Conservation (phyloP, 2,888 invertebrate genomes). For the Scaptomyza caliginosa region DNA sequence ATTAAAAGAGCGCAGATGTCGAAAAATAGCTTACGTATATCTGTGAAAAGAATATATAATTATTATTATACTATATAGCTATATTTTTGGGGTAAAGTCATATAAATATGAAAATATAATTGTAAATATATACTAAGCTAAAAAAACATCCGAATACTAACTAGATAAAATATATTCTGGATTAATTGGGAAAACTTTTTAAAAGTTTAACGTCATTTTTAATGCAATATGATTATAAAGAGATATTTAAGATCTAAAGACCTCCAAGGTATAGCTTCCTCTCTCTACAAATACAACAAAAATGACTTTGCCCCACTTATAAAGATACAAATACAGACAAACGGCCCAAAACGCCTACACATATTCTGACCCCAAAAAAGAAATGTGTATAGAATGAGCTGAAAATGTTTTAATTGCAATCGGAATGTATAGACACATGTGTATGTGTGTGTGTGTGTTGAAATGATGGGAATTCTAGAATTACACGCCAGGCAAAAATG, state of each 20-base stretch:
- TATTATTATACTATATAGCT: not conserved
- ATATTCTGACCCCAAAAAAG: slow-evolving; percentile 59
- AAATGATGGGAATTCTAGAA: slow-evolving; percentile 69
- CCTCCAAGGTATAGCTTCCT: not conserved
- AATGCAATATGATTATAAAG: not conserved
- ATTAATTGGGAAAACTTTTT: no score
- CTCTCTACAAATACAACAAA: slow-evolving; percentile 42
- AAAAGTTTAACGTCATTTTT: not conserved
- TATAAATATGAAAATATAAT: no score
- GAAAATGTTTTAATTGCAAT: slow-evolving; percentile 66
- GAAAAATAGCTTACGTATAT: slow-evolving; percentile 21
- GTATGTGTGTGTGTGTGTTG: slow-evolving; percentile 41
- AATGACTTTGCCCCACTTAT: slow-evolving; percentile 70
- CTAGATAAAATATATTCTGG: no score
- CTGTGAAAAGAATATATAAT: slow-evolving; percentile 5
- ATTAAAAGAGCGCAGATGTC: slow-evolving; percentile 42
- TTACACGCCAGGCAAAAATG: slow-evolving; percentile 70
- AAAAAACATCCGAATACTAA: no score
- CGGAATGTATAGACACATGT: slow-evolving; percentile 23
- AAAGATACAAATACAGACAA: slow-evolving; percentile 14
- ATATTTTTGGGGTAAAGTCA: slow-evolving; percentile 12
- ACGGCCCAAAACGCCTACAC: slow-evolving; percentile 28
- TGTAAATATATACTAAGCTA: no score
- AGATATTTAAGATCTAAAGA: slow-evolving; percentile 3
- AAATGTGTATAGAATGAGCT: slow-evolving; percentile 31